Conservation (phyloP, 35 echinoderm and acorn worm genomes). For the Anneissia japonica region DNA sequence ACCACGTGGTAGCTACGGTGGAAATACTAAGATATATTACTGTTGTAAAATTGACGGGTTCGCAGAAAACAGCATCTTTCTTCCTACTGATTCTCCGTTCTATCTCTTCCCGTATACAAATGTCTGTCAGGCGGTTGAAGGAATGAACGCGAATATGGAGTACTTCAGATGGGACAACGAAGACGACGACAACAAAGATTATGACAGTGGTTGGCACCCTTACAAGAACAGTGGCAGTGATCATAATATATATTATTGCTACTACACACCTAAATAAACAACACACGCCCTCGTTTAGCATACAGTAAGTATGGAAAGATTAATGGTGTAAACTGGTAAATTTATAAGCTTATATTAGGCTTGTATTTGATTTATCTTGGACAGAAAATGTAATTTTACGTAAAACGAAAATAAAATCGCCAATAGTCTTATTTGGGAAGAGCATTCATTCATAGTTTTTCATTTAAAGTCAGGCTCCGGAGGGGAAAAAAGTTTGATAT, state of each 20-base stretch:
- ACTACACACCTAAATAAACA: not conserved
- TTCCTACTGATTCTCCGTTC: slow-evolving; percentile 51
- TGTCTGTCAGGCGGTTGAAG: slow-evolving; percentile 37
- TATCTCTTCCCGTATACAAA: slow-evolving; percentile 28
- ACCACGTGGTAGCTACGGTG: slow-evolving; percentile 55
- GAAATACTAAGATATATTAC: slow-evolving; percentile 63
- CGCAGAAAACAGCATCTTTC: slow-evolving; percentile 31
- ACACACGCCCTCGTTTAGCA: no score
- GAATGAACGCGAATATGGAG: not conserved
- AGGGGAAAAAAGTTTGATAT: no score
- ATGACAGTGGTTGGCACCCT: not conserved
- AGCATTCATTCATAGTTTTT: no score
- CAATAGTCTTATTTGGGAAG: no score
- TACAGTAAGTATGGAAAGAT: no score
- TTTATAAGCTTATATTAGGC: no score
- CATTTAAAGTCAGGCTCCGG: no score
- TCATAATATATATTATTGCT: slow-evolving; percentile 4
- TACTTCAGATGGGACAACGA: slow-evolving; percentile 9
- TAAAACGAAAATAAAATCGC: no score
- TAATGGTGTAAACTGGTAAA: no score
- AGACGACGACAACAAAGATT: not conserved
- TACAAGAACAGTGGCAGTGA: not conserved
- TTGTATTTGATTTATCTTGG: no score
- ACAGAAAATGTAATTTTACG: no score
- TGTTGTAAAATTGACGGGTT: slow-evolving; percentile 62